Percentiles rank a stretch among this genome's conserved stretches.
phyloP scores from a whole-genome alignment of 2,113 vertebrate species.

The Lophochroa leadbeateri region DNA sequence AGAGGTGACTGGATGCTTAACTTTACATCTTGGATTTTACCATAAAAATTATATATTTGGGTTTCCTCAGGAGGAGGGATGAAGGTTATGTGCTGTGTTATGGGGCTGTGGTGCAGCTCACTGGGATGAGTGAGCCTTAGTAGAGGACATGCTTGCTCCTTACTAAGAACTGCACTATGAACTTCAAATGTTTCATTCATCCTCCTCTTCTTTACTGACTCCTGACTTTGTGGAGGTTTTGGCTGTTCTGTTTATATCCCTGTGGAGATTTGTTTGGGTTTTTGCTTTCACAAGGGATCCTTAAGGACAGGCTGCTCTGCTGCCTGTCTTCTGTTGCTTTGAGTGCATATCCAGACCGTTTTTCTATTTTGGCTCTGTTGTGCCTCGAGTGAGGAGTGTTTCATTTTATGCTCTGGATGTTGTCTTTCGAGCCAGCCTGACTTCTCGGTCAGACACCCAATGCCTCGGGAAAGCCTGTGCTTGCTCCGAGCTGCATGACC shows the following conservation, averaged over 20 bases:
- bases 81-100: background rate
- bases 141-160: background rate
- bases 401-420: no score
- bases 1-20: background rate
- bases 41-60: background rate
- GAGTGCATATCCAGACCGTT: background rate
- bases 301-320: background rate
- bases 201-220: background rate
- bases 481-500: fast-evolving
- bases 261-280: background rate
- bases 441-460: fast-evolving
- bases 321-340: background rate
- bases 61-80: background rate
- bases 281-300: background rate
- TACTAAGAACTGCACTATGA: background rate
- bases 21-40: background rate
- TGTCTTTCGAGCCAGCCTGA: background rate
- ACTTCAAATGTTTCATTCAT: background rate
- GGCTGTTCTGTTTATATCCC: background rate
- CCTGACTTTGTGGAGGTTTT: background rate
- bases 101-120: background rate
- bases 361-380: background rate
- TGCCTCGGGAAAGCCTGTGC: background rate
- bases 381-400: background rate
- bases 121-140: fast-evolving